Base-by-base conservation (phyloP, 2,797 vertebrate species). In the Liparis tanakae region DNA sequence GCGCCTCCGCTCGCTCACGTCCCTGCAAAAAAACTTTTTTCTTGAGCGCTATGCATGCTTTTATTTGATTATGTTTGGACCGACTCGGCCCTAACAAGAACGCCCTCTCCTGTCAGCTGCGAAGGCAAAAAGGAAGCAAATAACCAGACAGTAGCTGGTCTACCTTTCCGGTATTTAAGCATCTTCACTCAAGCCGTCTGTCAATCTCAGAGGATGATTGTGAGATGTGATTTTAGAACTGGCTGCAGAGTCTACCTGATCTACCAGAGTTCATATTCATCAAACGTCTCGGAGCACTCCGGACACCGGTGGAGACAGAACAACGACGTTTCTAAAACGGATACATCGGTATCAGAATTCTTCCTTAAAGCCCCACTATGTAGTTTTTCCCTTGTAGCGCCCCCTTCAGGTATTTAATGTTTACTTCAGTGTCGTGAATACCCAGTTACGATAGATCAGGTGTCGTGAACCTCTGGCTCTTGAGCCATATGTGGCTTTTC, bases 221-320 rank as follows among this genome's bases (percentile, higher is more conserved):
- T 68, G 54, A 15, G 34, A 78, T 61, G 56, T 46, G 65, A 67
- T 78, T 75, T 78, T 37, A 57, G 44, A 58, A 70, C 57, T 70
- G 58, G 44, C 39, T 36, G 57, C 53, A 22, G 46, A 50, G 70
- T 36, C 48, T 34, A 69, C 59, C 60, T 50, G 61, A 75, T 79
- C 57, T 36, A 80, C 36, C 41, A 43, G 25, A 62, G 72, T 84
- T 78, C 84, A 70, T 80, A 67, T 90, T 86, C 87, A 87, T 86
- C 56, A 78, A 77, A 81, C 13, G 71, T 85, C 81, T 86, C 79
- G 14, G 67, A 76, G 80, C 80, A 82, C 85, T 85, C 68, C 12
- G 84, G 80, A 90, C 84, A 70, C 33, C 33, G n/a, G 37, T 14
- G 12, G 30, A 60, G 7, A 44, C 41, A 53, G 55, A 63, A 34